Base-by-base conservation (phyloP, 2,888 invertebrate genomes). In the Romanomermis culicivorax region DNA sequence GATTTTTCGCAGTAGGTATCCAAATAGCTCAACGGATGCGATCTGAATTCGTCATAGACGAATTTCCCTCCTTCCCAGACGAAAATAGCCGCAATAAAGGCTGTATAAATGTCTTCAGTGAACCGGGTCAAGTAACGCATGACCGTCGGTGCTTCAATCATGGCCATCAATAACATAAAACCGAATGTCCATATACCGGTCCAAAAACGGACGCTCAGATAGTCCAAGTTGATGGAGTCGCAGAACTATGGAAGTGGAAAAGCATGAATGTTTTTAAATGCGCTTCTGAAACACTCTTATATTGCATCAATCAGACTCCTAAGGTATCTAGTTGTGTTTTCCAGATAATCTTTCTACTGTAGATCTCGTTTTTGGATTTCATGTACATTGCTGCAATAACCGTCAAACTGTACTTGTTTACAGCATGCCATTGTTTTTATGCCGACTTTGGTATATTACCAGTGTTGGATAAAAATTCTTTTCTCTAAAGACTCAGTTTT, bases 51-150 rank as follows among this genome's bases (percentile, higher is more conserved):
- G 59, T 78, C 78, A 57, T 80, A 76, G 55, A 88, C 74, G 67
- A 83, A 85, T 64, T 80, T 78, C 58, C 85, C 76, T 51, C 85
- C 83, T 71, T 87, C 87, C 61, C 83, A 81, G 63, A 93, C 88
- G 71, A 89, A 91, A 62, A 93, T 81, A 61, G 91, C 73, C 1
- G 89, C 88, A 63, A 93, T 91, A 56, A 93, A 76, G n/a, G 87
- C 84, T 2, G 91, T 87, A 72, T 91, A 91, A 53, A 93, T 86
- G 70, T 93, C 93, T 70, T 91, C 88, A 0, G 88, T 88, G 71
- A 93, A 93, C 57, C 91, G 78, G 2, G 85, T 83, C 59, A 88
- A 81, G 63, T 82, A 77, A 62, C 84, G 82, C 2, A 91, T 87
- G 55, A 89, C 79, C 4, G 86, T 85, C 63, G 87, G 86, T 54